These are phyloP conservation scores for Philopotamus ludificatus DNA, from an alignment of 1,140 invertebrate genomes.

Conservation along the genomic window DNA sequence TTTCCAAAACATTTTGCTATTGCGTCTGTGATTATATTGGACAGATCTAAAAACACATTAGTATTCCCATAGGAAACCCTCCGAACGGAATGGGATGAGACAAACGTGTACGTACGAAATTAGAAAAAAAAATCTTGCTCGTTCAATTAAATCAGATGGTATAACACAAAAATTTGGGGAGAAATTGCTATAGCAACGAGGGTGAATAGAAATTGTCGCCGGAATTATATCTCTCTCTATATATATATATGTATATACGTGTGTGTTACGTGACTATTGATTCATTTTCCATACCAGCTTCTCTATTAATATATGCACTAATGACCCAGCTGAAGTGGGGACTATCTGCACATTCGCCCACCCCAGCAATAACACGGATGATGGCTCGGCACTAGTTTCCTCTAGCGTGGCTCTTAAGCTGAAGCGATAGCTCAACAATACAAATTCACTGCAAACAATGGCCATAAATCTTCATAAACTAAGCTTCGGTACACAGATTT, in stretches of 20 bases:
- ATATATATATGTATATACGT: not conserved
- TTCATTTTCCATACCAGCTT: too few relatives aligned
- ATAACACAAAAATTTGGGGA: not conserved
- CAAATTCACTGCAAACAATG: conserved; percentile 29
- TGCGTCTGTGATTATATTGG: too few relatives aligned
- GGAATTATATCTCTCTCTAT: not conserved
- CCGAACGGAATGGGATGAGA: too few relatives aligned
- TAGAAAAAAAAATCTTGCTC: not conserved
- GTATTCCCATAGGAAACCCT: too few relatives aligned
- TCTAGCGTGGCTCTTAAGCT: conserved; percentile 14
- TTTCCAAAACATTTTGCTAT: too few relatives aligned
- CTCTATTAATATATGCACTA: too few relatives aligned
- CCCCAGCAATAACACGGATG: not conserved
- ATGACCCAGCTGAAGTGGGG: not conserved
- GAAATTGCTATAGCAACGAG: not conserved
- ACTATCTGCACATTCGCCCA: not conserved
- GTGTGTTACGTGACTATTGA: not conserved
- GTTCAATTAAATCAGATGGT: not conserved
- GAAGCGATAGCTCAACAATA: conserved; percentile 25
- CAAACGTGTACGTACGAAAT: not conserved
- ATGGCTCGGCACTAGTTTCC: not conserved
- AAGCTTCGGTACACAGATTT: conserved; percentile 22
- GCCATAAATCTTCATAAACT: conserved; percentile 29
- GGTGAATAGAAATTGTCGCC: not conserved
- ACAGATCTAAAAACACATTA: too few relatives aligned